phyloP scores from a whole-genome alignment of 2,797 vertebrate genomes.

The Psittacula derbiana region DNA sequence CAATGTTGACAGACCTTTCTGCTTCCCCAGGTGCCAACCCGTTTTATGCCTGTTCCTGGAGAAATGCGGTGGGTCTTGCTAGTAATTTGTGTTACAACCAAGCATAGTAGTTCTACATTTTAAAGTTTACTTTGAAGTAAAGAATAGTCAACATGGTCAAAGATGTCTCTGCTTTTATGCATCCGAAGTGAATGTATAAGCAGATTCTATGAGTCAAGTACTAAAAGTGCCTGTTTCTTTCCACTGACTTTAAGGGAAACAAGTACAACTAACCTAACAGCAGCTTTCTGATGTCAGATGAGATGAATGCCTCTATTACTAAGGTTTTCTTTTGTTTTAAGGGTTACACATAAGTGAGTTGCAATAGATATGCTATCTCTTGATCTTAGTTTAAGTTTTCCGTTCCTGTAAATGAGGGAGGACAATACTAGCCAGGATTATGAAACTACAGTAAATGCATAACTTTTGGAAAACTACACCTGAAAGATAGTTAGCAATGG shows the following conservation, averaged over 20 bases:
- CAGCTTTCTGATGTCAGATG: background rate
- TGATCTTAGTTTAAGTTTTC: background rate
- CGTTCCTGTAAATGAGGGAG: background rate
- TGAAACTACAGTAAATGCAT: background rate
- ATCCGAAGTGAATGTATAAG: background rate
- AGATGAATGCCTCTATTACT: background rate
- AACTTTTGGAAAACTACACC: background rate
- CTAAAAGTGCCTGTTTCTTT: background rate
- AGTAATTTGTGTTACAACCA: background rate
- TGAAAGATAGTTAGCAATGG: background rate
- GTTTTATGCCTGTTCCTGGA: background rate
- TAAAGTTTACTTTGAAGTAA: background rate
- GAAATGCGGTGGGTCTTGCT: background rate
- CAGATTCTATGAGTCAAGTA: background rate
- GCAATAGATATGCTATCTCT: background rate
- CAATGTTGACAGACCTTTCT: background rate
- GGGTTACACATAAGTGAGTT: background rate
- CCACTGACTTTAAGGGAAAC: background rate
- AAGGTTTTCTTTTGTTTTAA: background rate
- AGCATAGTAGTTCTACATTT: background rate
- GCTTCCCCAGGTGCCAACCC: background rate
- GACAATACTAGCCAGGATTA: background rate
- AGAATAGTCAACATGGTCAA: rapidly evolving
- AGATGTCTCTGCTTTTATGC: background rate
- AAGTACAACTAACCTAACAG: background rate